A percentile compares a stretch with the other conserved stretches of the same genome.
phyloP scores from a whole-genome alignment of 2,113 vertebrate genomes.

The Coptodon rendalli region DNA sequence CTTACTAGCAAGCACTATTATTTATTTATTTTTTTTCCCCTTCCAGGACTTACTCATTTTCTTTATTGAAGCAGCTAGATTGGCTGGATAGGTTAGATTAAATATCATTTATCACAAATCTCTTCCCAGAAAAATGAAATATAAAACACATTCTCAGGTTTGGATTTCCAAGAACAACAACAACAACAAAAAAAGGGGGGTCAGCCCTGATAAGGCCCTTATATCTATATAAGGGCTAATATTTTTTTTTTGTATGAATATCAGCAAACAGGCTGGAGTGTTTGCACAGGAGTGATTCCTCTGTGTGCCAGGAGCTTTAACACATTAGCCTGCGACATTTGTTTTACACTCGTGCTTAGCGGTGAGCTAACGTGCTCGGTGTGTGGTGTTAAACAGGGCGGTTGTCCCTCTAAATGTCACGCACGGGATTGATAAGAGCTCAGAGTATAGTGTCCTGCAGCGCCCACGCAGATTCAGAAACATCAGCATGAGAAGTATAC shows the following conservation, averaged over 20 bases:
- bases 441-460: neutral
- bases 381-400: neutral
- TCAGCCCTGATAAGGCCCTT: neutral
- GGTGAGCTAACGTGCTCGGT: neutral
- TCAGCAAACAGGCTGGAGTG: neutral
- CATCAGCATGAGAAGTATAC: neutral
- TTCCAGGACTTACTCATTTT: constrained; percentile 50
- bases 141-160: rapidly evolving
- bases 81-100: constrained; percentile 23
- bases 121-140: constrained; percentile 36
- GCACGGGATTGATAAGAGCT: neutral
- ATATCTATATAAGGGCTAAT: too few relatives aligned
- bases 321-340: constrained; percentile 3
- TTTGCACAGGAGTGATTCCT: constrained; percentile 28
- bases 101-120: constrained; percentile 54
- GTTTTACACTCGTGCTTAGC: neutral
- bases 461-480: neutral
- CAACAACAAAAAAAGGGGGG: neutral
- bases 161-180: neutral
- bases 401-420: neutral
- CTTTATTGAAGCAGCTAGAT: constrained; percentile 19
- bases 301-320: constrained; percentile 6
- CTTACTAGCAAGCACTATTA: constrained; percentile 33
- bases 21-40: neutral
- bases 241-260: neutral